Evolutionary conservation across 2,113 vertebrate species (phyloP), one percentile per base, ranked within the genome.

Genomic region (Lanius ludovicianus): DNA sequence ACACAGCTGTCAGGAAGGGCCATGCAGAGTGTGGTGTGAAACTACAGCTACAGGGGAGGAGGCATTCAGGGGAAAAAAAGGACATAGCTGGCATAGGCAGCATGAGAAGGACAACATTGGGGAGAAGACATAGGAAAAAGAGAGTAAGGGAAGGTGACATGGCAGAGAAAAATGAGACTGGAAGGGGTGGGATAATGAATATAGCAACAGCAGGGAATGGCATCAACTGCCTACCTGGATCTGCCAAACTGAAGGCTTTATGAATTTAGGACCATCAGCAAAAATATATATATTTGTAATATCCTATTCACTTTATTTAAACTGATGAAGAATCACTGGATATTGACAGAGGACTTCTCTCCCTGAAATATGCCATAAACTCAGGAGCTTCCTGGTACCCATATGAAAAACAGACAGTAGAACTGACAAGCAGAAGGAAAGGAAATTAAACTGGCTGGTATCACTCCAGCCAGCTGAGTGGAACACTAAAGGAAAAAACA

Each of bases 371-470:
- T 5, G 8, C 33, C 39, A 46, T 21, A 67, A 93, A 55, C 35
- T 17, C 59, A 30, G 62, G 19, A 95, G 57, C n/a, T 56, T 91
- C 85, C 65, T 93, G 79, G 57, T 80, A 50, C 56, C 73, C 71
- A 44, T 78, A 90, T 67, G 47, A 92, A 75, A 93, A 95, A 84
- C 52, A 92, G 56, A 55, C 42, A 75, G 69, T 89, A 73, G 62
- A 62, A 89, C 35, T 82, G 91, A 94, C 78, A 88, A 70, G 80
- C 63, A 77, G 52, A 44, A 86, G 68, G 80, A 89, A 75, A 91
- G 84, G 95, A 92, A 95, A 96, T 87, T 84, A 91, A 95, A 92
- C 8, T 41, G 69, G 62, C 53, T 95, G 87, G 74, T 97, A 91
- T 91, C 87, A 71, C 41, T 82, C 73, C 5, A 4, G 64, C 49